Percentiles rank a stretch among this genome's conserved stretches.
Conservation (phyloP, 2,797 vertebrate genomes). For the Loriculus beryllinus region DNA sequence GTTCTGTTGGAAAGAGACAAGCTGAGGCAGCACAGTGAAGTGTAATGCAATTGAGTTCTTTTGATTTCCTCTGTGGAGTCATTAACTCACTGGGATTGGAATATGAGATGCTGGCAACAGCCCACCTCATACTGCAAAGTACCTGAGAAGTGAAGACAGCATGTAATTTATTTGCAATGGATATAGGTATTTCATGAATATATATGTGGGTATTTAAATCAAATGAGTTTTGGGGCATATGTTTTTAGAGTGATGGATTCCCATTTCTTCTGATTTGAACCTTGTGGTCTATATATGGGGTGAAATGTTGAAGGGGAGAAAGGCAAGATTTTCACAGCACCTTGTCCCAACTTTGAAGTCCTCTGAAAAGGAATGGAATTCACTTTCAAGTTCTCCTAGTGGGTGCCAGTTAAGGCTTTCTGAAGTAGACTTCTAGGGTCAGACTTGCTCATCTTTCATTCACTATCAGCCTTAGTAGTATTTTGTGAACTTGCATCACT, state of each 20-base stretch:
- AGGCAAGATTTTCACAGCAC: neutral
- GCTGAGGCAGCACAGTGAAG: neutral
- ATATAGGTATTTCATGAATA: neutral
- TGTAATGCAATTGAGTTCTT: neutral
- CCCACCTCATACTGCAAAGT: neutral
- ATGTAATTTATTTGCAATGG: neutral
- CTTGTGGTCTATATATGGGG: neutral
- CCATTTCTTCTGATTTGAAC: neutral
- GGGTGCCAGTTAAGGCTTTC: neutral
- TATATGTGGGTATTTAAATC: neutral
- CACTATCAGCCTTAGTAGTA: neutral
- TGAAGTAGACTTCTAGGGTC: neutral
- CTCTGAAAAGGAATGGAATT: neutral
- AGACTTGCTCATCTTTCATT: neutral
- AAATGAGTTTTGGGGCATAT: fast-evolving
- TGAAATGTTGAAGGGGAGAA: neutral
- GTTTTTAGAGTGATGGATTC: neutral
- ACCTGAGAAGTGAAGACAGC: neutral
- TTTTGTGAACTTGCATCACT: neutral
- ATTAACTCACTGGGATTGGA: neutral
- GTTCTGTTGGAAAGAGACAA: neutral
- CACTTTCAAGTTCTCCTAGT: neutral
- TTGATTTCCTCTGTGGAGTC: neutral
- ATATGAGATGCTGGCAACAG: neutral
- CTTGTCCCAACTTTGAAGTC: neutral